A percentile compares a stretch with the other conserved stretches of the same genome.
phyloP scores from a whole-genome alignment of 2,113 vertebrate species.

The Grantiella picta region DNA sequence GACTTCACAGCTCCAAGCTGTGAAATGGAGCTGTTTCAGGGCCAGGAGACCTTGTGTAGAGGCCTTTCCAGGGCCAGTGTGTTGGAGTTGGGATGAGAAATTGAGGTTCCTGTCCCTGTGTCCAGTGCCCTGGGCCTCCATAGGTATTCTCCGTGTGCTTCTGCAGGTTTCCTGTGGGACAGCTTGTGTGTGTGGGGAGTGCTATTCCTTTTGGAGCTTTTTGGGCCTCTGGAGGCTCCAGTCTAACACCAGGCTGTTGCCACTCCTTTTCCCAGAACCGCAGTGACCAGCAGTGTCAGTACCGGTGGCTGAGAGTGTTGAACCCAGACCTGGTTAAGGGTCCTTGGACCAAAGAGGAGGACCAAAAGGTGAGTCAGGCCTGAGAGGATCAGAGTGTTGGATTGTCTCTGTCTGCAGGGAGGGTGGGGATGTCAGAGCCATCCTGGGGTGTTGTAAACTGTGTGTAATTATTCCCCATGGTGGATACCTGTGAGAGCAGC shows the following conservation, averaged over 20 bases:
- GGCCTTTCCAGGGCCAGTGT: background rate
- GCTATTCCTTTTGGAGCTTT: background rate
- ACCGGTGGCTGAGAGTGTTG: constrained; percentile 93
- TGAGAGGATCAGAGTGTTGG: background rate
- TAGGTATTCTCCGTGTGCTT: background rate
- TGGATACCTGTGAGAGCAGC: background rate
- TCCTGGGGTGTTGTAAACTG: background rate
- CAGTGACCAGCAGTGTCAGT: constrained; percentile 94
- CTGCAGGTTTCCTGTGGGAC: background rate
- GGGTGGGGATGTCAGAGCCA: background rate
- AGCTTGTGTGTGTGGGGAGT: background rate
- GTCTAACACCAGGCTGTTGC: background rate
- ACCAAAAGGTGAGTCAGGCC: constrained; percentile 83
- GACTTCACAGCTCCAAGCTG: background rate
- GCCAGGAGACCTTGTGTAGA: background rate
- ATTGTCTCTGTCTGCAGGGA: background rate
- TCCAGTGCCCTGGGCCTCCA: background rate
- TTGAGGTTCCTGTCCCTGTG: background rate
- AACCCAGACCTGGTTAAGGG: constrained; percentile 96
- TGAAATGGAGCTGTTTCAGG: background rate
- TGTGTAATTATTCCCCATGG: background rate
- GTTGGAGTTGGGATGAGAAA: background rate
- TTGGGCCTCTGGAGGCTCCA: background rate
- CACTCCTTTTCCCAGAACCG: constrained; percentile 77
- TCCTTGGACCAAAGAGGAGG: constrained; percentile 98